A percentile compares a stretch with the other conserved stretches of the same genome.
These are phyloP conservation scores for Augochlorella aurata DNA, from an alignment of 2,888 invertebrate genomes.

Conservation along the genomic window DNA sequence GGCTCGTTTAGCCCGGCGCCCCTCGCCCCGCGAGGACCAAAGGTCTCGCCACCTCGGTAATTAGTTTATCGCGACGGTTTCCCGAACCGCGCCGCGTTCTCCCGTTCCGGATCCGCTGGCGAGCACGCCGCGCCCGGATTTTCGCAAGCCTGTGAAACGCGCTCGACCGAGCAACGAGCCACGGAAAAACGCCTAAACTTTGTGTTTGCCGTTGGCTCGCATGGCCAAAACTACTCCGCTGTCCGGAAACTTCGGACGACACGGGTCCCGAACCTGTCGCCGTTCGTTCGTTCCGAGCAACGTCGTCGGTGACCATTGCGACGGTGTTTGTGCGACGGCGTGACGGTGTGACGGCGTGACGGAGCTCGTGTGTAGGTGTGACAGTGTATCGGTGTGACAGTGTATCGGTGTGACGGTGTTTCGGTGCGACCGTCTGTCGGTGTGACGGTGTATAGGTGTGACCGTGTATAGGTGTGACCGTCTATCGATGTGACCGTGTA, in stretches of 20 bases:
- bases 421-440: too few relatives aligned
- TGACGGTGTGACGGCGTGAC: background rate
- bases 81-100: background rate
- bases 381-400: too few relatives aligned
- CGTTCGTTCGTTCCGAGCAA: constrained; percentile 23
- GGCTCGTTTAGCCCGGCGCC: background rate
- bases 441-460: too few relatives aligned
- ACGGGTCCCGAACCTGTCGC: constrained; percentile 11
- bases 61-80: constrained; percentile 15
- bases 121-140: background rate
- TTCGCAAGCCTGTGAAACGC: background rate
- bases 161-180: background rate
- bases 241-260: background rate
- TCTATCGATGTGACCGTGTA: too few relatives aligned
- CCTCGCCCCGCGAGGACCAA: background rate
- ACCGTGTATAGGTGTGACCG: too few relatives aligned
- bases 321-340: background rate
- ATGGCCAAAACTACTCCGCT: background rate
- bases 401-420: too few relatives aligned
- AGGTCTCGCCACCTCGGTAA: constrained; percentile 10
- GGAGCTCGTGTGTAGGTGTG: too few relatives aligned
- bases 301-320: constrained; percentile 4
- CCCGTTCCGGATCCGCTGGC: background rate
- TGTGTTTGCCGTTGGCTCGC: background rate
- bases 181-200: background rate